Conservation (phyloP, 2,888 invertebrate genomes). For the Elmis aenea region DNA sequence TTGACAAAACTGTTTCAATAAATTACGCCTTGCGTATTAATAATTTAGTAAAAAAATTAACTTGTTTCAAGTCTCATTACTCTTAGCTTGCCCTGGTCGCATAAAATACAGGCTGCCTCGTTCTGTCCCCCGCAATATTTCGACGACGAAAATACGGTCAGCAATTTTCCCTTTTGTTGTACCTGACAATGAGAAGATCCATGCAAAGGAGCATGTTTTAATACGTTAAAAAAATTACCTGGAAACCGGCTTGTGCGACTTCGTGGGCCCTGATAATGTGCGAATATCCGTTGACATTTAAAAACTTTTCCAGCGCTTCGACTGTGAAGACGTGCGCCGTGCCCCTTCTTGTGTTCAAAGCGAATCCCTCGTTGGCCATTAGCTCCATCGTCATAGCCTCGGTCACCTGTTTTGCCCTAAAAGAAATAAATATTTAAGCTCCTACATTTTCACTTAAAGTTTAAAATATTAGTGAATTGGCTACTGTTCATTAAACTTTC, state of each 20-base stretch:
- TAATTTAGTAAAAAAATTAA: slow-evolving; percentile 22
- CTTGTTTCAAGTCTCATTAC: slow-evolving; percentile 57
- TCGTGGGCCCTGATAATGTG: slow-evolving; percentile 73
- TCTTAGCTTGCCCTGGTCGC: slow-evolving; percentile 60
- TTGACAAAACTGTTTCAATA: no score
- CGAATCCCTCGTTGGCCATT: slow-evolving; percentile 61
- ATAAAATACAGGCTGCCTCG: slow-evolving; percentile 66
- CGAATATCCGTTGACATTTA: slow-evolving; percentile 59
- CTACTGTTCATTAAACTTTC: no score
- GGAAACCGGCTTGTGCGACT: slow-evolving; percentile 65
- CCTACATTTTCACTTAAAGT: no score
- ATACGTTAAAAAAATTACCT: slow-evolving; percentile 45
- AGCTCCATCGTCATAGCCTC: slow-evolving; percentile 52
- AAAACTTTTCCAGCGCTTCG: slow-evolving; percentile 63
- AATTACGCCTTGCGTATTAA: no score
- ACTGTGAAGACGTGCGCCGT: slow-evolving; percentile 69
- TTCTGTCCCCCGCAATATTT: slow-evolving; percentile 69
- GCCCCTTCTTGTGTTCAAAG: slow-evolving; percentile 60
- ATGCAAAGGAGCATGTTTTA: neutral
- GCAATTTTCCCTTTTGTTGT: slow-evolving; percentile 61
- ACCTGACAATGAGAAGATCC: no score
- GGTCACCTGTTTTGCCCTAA: slow-evolving; percentile 43
- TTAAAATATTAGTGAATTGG: no score
- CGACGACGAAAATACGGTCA: slow-evolving; percentile 72
- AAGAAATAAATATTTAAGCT: neutral